A percentile compares a stretch with the other conserved stretches of the same genome.
Evolutionary conservation across 1,140 invertebrate genomes (phyloP).

Genomic region (Oncopodura yosiiana): DNA sequence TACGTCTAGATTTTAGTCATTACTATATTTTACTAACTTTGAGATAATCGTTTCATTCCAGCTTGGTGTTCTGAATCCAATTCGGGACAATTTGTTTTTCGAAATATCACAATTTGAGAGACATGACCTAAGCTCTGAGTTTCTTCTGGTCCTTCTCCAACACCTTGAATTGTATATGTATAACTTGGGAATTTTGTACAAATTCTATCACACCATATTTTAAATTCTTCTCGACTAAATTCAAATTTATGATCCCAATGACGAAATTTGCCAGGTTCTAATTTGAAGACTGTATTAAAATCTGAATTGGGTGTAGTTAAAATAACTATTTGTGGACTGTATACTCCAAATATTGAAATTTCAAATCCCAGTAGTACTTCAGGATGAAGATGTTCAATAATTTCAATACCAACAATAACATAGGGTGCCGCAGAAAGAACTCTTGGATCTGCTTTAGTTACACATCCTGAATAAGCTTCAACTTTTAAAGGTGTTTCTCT

Average conservation of each 20-base stretch:
- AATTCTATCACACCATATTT: conserved; percentile 41
- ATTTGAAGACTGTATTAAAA: conserved; percentile 45
- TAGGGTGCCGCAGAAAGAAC: conserved; percentile 7
- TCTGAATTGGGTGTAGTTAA: conserved; percentile 50
- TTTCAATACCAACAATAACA: conserved; percentile 36
- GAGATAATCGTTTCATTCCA: not conserved
- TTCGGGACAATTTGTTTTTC: not conserved
- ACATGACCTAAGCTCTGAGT: conserved; percentile 18
- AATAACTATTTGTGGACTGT: conserved; percentile 42
- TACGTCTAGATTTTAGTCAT: no score
- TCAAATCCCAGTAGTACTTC: conserved; percentile 40
- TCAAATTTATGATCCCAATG: conserved; percentile 53
- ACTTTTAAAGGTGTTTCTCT: conserved; percentile 21
- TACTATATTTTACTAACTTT: not conserved
- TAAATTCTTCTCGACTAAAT: conserved; percentile 46
- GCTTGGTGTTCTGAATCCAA: not conserved
- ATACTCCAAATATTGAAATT: conserved; percentile 41
- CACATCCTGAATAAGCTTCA: conserved; percentile 27
- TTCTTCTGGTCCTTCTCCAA: conserved; percentile 19
- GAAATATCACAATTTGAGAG: conserved; percentile 32
- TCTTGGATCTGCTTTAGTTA: conserved; percentile 18
- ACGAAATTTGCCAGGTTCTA: conserved; percentile 40
- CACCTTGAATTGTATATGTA: conserved; percentile 20
- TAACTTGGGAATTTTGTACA: conserved; percentile 19
- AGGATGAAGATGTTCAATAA: conserved; percentile 46